These are phyloP conservation scores for Sarcophaga rosellei DNA, from an alignment of 2,888 invertebrate species.

Conservation along the genomic window DNA sequence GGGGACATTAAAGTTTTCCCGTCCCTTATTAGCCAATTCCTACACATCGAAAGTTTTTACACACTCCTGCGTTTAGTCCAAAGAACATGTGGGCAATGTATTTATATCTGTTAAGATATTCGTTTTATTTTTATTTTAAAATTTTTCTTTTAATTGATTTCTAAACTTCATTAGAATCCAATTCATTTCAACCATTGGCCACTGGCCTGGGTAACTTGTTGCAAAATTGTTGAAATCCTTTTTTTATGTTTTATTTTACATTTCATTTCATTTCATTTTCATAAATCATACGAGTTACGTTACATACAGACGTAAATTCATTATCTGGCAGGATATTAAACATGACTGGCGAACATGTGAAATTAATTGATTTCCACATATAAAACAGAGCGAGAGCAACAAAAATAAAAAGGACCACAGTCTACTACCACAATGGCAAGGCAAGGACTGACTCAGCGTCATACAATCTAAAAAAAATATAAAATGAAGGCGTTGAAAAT, in stretches of 20 bases:
- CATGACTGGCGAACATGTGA: slow-evolving; percentile 75
- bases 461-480: slow-evolving; percentile 32
- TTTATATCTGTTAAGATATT: too few relatives aligned
- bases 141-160: neutral
- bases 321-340: slow-evolving; percentile 78
- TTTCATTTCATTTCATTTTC: neutral
- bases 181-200: neutral
- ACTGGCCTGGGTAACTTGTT: too few relatives aligned
- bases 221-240: too few relatives aligned
- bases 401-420: too few relatives aligned
- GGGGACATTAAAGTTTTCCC: too few relatives aligned
- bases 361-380: slow-evolving; percentile 76
- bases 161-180: slow-evolving; percentile 6
- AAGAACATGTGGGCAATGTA: too few relatives aligned
- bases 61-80: too few relatives aligned
- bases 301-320: slow-evolving; percentile 47
- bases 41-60: too few relatives aligned
- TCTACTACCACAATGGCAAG: slow-evolving; percentile 1
- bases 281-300: neutral
- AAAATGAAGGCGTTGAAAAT: slow-evolving; percentile 74
- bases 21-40: too few relatives aligned
- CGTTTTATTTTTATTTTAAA: too few relatives aligned
- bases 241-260: neutral
- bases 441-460: slow-evolving; percentile 6
- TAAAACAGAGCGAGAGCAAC: too few relatives aligned